Percentiles rank a stretch among this genome's conserved stretches.
These are phyloP conservation scores for Pseudochromis fuscus DNA, from an alignment of 2,797 vertebrate genomes.

Conservation along the genomic window DNA sequence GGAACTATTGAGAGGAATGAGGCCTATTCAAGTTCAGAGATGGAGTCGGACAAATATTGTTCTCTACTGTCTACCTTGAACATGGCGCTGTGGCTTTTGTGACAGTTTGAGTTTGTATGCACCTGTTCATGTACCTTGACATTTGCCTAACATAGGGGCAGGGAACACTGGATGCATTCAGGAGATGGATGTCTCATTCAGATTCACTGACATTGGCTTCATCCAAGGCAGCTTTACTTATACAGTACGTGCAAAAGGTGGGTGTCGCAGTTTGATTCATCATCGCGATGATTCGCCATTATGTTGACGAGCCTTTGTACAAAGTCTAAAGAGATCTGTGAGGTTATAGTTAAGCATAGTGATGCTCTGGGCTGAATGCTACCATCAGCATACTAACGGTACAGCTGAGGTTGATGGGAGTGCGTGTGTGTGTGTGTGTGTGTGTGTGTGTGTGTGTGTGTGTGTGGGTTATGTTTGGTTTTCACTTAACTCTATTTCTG, in stretches of 20 bases:
- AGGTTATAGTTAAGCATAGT: conserved; percentile 1
- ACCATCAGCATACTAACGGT: not conserved
- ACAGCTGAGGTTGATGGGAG: conserved; percentile 1
- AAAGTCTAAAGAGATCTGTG: conserved; percentile 21
- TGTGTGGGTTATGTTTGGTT: not conserved
- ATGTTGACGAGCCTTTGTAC: conserved; percentile 31
- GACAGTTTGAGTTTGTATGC: conserved; percentile 19
- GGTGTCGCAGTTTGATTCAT: conserved; percentile 25
- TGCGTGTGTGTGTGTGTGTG: not conserved
- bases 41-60: conserved; percentile 42
- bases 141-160: conserved; percentile 1
- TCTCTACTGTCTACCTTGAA: conserved; percentile 38
- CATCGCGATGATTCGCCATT: no score
- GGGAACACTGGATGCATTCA: no score
- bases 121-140: conserved; percentile 1
- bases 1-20: conserved; percentile 71
- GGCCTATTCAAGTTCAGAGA: conserved; percentile 60
- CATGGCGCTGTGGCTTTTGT: conserved; percentile 22
- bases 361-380: conserved; percentile 10
- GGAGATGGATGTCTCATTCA: no score
- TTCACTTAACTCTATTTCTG: conserved; percentile 45
- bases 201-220: no score
- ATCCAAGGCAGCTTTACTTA: conserved; percentile 5
- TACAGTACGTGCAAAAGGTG: conserved; percentile 1
- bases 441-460: not conserved